Evolutionary conservation across 53 echinoderm and acorn worm species (phyloP).

Genomic region (Holothuria scabra): DNA sequence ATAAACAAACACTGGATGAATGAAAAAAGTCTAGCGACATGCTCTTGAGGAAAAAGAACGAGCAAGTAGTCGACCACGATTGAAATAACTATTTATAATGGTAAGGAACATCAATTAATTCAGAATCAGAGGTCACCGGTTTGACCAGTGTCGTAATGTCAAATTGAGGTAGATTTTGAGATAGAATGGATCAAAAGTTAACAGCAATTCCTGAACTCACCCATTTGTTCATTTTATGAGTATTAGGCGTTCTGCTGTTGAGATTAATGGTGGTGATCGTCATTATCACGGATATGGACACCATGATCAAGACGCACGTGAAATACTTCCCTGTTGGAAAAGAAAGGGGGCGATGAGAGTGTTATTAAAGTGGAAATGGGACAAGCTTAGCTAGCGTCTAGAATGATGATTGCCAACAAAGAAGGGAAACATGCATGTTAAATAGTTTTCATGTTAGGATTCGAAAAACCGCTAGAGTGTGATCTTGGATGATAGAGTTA

Average conservation of each 20-base stretch:
- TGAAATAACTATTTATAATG: no score
- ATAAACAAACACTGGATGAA: no score
- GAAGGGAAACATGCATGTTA: background rate
- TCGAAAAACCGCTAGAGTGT: no score
- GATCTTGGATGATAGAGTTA: no score
- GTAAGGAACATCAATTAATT: no score
- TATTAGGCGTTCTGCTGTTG: slow-evolving; percentile 80
- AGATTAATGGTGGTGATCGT: slow-evolving; percentile 87
- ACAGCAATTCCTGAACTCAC: slow-evolving; percentile 54
- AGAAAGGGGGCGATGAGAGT: background rate
- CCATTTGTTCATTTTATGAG: slow-evolving; percentile 80
- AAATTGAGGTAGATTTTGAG: no score
- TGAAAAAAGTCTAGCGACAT: no score
- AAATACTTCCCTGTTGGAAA: slow-evolving; percentile 88
- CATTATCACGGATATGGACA: slow-evolving; percentile 82
- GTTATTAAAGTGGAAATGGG: background rate
- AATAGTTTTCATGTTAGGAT: background rate
- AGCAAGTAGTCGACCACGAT: no score
- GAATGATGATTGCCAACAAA: slow-evolving; percentile 18
- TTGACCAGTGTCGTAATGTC: no score
- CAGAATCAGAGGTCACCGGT: no score
- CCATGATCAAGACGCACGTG: slow-evolving; percentile 83
- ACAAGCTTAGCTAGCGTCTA: background rate
- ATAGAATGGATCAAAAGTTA: no score
- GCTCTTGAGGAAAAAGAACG: no score